Evolutionary conservation across 2,797 vertebrate species (phyloP).

Genomic region (Xiphophorus birchmanni): DNA sequence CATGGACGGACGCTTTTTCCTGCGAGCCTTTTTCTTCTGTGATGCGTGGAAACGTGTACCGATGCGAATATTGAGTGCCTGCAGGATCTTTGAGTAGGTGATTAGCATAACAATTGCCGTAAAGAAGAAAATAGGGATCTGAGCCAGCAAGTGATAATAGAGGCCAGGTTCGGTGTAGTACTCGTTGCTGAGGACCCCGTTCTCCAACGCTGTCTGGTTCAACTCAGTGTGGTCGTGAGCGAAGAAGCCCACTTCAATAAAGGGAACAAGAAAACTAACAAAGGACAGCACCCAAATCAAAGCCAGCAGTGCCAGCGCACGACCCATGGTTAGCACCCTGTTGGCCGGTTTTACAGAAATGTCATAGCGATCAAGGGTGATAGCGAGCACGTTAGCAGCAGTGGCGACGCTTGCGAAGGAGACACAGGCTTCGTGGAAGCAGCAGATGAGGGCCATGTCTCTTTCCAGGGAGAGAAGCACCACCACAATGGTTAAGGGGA

Average conservation of each 20-base stretch:
- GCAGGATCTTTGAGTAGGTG: slow-evolving; percentile 97
- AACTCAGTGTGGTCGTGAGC: slow-evolving; percentile 85
- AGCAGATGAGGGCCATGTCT: slow-evolving; percentile 94
- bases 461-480: slow-evolving; percentile 92
- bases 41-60: slow-evolving; percentile 94
- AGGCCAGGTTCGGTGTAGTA: slow-evolving; percentile 94
- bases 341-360: slow-evolving; percentile 98
- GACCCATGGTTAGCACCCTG: slow-evolving; percentile 95
- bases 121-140: slow-evolving; percentile 98
- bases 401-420: slow-evolving; percentile 97
- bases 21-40: slow-evolving; percentile 95
- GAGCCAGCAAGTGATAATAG: slow-evolving; percentile 96
- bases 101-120: slow-evolving; percentile 96
- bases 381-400: slow-evolving; percentile 96
- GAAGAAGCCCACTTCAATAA: slow-evolving; percentile 98
- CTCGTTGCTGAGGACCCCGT: slow-evolving; percentile 85
- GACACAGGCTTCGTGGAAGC: slow-evolving; percentile 98
- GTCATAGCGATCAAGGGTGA: slow-evolving; percentile 97
- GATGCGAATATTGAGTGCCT: slow-evolving; percentile 97
- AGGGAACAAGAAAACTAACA: slow-evolving; percentile 95
- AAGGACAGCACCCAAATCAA: slow-evolving; percentile 96
- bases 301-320: slow-evolving; percentile 91
- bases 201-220: slow-evolving; percentile 90
- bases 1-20: slow-evolving; percentile 95
- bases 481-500: slow-evolving; percentile 96